Base-by-base conservation (phyloP, 2,888 invertebrate genomes). In the Synanthedon myopaeformis region DNA sequence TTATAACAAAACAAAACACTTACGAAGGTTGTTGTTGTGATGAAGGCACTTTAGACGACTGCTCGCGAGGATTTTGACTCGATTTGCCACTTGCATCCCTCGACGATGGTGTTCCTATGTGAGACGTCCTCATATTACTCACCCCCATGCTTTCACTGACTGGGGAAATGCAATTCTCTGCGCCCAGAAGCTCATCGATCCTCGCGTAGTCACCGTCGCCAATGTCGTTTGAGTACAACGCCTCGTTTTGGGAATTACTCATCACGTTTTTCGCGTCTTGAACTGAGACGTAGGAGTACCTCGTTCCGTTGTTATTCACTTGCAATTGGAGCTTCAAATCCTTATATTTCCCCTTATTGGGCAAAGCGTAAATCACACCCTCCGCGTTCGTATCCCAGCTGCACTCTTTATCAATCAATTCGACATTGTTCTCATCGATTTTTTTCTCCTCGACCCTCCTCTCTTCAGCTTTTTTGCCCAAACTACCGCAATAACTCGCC, bases 301-400 rank as follows among this genome's bases (percentile, higher is more conserved):
- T 73, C 0, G 87, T 84, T 0, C 88, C 88, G 64, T 84, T 85
- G 54, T 86, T 88, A 48, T 87, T 88, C 0, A 88, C 88, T 65
- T 88, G 88, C 23, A 88, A 56, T 55, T 86, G 88, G 0, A 88
- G 64, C 56, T 88, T 88, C 53, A 85, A 60, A 55, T 88, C 88
- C 55, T 88, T 88, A 52, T 88, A 88, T 56, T 87, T 87, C 3
- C 88, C 88, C 57, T 88, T 88, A 56, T 88, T 88, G 0, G 88
- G 88, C 45, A 88, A 65, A 8, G 88, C 88, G 61, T 88, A 88
- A 12, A 88, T 88, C 0, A 88, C 88, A 0, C 88, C 88, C 61
- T 88, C 88, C 0, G 88, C 87, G 56, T 88, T 87, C 0, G 86
- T 90, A 19, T 90, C 90, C 74, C 90, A 90, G 61, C 88, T 88